Base-by-base conservation (phyloP, 2,113 vertebrate genomes). In the Okapia johnstoni region DNA sequence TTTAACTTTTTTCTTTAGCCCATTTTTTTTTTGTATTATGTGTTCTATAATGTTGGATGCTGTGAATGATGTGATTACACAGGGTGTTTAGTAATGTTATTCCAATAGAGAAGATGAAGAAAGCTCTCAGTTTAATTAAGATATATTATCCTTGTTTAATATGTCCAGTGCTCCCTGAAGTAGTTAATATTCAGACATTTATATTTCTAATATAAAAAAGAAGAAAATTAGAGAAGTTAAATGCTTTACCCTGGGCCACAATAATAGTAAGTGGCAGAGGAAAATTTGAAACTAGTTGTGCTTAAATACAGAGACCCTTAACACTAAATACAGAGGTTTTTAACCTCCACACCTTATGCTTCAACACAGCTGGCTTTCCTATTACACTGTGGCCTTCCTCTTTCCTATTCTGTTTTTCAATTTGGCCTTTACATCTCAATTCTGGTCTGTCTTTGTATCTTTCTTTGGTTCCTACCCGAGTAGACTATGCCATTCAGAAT, bases 381-480 rank as follows among this genome's bases (percentile, higher is more conserved):
- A 7, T 40, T 88, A 33, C 0, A n/a, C 7, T 1, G 43, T 60
- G 25, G 25, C 8, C 33, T 60, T 89, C 26, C 6, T 8, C 5
- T 73, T 52, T n/a, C 33, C 90, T 70, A 52, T 15, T 79, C 28
- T n/a, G 81, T 83, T 36, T 93, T 87, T 50, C 30, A 84, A 25
- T 73, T 63, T 79, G 14, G 11, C 70, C 16, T 57, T 90, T 52
- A n/a, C 14, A 48, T 80, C 94, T 90, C 26, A 55, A 1, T 70
- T 97, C 50, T 88, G 1, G 0, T 77, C 90, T 90, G 43, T 79
- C 33, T 92, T 80, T 70, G 5, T 36, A 66, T 33, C n/a, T 81
- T 70, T 93, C 30, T 80, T 96, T 55, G 43, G 15, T 76, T 66
- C 33, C 48, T 76, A 55, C 61, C n/a, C 88, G 66, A 43, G 80